These are phyloP conservation scores for Chondrosia reniformis DNA, from an alignment of 37 sponge, comb jelly and placozoan genomes.

Conservation along the genomic window DNA sequence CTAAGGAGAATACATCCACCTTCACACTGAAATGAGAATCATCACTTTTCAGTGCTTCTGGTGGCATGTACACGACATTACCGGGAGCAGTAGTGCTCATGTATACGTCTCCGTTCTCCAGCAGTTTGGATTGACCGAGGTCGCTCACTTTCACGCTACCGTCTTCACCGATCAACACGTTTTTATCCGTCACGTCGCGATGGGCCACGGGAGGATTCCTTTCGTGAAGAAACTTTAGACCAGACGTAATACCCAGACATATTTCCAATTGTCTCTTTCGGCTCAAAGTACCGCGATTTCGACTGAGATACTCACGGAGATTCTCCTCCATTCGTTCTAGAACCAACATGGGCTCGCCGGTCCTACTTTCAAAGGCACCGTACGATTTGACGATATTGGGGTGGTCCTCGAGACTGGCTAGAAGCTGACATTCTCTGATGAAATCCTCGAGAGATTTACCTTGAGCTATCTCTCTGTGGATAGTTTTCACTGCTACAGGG, in stretches of 20 bases:
- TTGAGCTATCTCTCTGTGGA: too few species aligned
- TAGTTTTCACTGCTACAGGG: too few species aligned
- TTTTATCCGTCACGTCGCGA: conserved; percentile 19
- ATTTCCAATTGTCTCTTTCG: not conserved
- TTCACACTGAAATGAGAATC: not conserved
- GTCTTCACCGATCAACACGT: conserved; percentile 40
- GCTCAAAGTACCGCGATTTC: not conserved
- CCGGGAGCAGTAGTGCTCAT: conserved; percentile 1
- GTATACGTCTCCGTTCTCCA: conserved; percentile 10
- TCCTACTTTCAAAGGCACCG: not conserved
- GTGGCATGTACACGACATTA: conserved; percentile 7
- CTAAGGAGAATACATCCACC: conserved; percentile 11
- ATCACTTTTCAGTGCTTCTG: not conserved
- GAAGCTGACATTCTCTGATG: not conserved
- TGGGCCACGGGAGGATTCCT: not conserved
- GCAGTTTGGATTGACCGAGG: conserved; percentile 39
- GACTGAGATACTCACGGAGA: not conserved
- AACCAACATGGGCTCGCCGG: not conserved
- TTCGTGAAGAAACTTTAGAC: not conserved
- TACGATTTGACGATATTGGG: not conserved
- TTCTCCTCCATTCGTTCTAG: conserved; percentile 1
- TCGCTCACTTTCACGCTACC: conserved; percentile 35
- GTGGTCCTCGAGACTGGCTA: not conserved
- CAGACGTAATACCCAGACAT: not conserved
- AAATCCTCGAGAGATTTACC: not conserved